A percentile compares a stretch with the other conserved stretches of the same genome.
Conservation (phyloP, 2,888 invertebrate species). For the Epinotia brunnichana region DNA sequence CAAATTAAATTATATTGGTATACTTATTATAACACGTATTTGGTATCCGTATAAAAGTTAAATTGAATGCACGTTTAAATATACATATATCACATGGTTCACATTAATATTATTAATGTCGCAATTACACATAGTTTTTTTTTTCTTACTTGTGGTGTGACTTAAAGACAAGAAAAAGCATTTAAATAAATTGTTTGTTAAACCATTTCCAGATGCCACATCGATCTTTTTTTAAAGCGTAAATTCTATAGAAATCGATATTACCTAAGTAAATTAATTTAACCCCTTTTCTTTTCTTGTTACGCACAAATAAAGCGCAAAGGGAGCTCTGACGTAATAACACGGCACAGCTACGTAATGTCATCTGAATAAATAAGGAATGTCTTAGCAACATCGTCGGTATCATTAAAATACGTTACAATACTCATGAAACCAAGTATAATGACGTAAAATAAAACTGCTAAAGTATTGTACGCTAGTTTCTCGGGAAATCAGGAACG, state of each 20-base stretch:
- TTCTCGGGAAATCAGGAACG: slow-evolving; percentile 5
- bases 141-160: background rate
- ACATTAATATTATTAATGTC: no score
- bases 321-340: slow-evolving; percentile 28
- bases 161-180: background rate
- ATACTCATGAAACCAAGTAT: slow-evolving; percentile 1
- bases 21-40: background rate
- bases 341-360: slow-evolving; percentile 9
- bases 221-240: background rate
- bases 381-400: slow-evolving; percentile 31
- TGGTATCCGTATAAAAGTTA: background rate
- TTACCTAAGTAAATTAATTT: slow-evolving; percentile 24
- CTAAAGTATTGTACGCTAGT: background rate
- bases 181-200: background rate
- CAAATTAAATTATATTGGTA: background rate
- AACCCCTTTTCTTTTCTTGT: slow-evolving; percentile 15
- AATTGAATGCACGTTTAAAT: no score
- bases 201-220: background rate
- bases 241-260: slow-evolving; percentile 20
- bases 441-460: background rate
- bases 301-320: slow-evolving; percentile 26
- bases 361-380: slow-evolving; percentile 46
- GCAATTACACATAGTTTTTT: no score
- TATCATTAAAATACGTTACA: background rate
- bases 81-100: background rate